Base-by-base conservation (phyloP, 2,113 vertebrate species). In the Platysternon megacephalum region DNA sequence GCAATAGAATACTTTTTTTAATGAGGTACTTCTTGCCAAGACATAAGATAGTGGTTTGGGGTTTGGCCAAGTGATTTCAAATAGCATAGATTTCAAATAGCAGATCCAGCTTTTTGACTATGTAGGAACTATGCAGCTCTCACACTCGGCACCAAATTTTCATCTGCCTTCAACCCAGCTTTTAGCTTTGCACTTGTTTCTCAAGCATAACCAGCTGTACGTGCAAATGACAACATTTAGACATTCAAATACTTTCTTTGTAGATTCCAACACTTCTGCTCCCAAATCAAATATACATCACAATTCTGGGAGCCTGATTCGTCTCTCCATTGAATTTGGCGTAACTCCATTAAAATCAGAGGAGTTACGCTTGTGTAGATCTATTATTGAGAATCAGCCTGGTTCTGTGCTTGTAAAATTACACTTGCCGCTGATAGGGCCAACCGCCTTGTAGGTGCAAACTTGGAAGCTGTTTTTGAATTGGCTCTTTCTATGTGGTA, bases 71-170 rank as follows among this genome's bases (percentile, higher is more conserved):
- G 11, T 79, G 82, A 79, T 61, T 61, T 61, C 28, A 29, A 76
- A 44, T 46, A 46, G 12, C 22, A 46, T 72, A 39, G 65, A 39
- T 39, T 19, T 74, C 9, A 74, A 11, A 22, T 72, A 72, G 35
- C 19, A 10, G 22, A 78, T 44, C 24, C 26, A 78, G 24, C 74
- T 46, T 26, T 46, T 46, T 26, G 24, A 28, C 42, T 6, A 46
- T 16, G 22, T 42, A 74, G 22, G 21, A 93, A 86, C 3, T 0
- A 14, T 74, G 24, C 56, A 65, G 72, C 74, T 94, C 85, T 58
- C 90, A 93, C n/a, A 56, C 87, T 82, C 81, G 79, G 65, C 26
- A 74, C 48, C 56, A 86, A 68, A 92, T 89, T 90, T 93, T 87
- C 79, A 86, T 90, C 86, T 0, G 1, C 44, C 4, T 78, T 94